phyloP scores from a whole-genome alignment of 2,888 invertebrate species.

The Ametastegia equiseti region DNA sequence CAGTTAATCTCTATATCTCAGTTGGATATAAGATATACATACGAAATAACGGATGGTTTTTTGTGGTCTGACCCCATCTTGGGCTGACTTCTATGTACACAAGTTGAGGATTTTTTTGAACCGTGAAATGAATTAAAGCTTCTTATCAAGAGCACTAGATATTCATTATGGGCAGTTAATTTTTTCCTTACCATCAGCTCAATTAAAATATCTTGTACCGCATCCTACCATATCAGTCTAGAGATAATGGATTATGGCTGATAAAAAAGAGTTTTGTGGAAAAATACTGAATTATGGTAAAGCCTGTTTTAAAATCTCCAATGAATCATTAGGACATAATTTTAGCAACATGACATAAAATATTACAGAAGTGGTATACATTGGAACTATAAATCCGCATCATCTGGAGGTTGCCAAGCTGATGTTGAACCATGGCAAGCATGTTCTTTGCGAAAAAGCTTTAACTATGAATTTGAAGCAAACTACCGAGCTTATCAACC shows the following conservation, averaged over 20 bases:
- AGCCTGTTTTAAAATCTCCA: background rate
- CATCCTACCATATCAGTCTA: background rate
- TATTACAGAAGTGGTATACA: slow-evolving; percentile 89
- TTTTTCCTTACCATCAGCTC: background rate
- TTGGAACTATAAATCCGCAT: slow-evolving; percentile 86
- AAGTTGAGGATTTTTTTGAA: background rate
- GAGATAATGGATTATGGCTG: background rate
- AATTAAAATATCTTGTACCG: background rate
- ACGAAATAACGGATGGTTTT: no score
- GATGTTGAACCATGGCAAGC: slow-evolving; percentile 89
- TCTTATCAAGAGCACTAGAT: background rate
- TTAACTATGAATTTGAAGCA: slow-evolving; percentile 89
- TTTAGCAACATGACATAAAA: slow-evolving; percentile 53
- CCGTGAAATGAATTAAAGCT: background rate
- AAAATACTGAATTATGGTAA: background rate
- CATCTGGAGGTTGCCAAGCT: slow-evolving; percentile 85
- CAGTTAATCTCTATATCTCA: no score
- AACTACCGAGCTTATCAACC: slow-evolving; percentile 82
- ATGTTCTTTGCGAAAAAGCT: slow-evolving; percentile 95
- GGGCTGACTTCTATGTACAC: no score
- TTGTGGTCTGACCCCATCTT: no score
- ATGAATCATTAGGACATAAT: background rate
- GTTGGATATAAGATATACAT: no score
- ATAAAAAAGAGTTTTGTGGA: background rate
- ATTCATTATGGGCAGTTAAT: background rate